Conservation (phyloP, 2,113 vertebrate genomes). For the Macquaria australasica region DNA sequence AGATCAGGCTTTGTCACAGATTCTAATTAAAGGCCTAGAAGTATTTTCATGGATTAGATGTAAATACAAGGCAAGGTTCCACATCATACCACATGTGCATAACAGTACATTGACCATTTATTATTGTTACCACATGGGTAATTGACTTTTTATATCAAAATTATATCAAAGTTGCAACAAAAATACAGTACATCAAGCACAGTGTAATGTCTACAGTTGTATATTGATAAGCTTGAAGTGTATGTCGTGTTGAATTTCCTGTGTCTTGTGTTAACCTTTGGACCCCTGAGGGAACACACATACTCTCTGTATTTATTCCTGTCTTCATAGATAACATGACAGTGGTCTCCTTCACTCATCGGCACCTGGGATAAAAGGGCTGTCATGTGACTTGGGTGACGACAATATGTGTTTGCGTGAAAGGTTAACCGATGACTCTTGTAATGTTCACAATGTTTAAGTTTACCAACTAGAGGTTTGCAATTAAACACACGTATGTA, state of each 20-base stretch:
- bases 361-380: constrained; percentile 92
- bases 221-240: constrained; percentile 31
- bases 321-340: constrained; percentile 98
- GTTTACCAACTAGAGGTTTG: constrained; percentile 25
- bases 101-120: background rate
- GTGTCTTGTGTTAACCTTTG: constrained; percentile 79
- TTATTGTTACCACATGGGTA: background rate
- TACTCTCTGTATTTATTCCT: constrained; percentile 95
- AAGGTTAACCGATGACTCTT: constrained; percentile 71
- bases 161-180: background rate
- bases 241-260: constrained; percentile 81
- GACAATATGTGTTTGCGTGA: constrained; percentile 79
- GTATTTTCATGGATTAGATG: background rate
- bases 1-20: background rate
- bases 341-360: constrained; percentile 90
- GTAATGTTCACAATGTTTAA: constrained; percentile 61
- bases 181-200: background rate
- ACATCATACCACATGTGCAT: background rate
- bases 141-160: background rate
- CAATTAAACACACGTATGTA: constrained; percentile 23
- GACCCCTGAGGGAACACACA: constrained; percentile 85
- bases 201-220: background rate
- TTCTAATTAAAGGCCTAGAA: background rate
- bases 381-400: constrained; percentile 87
- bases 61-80: no score